Conservation (phyloP, 2,113 vertebrate genomes). For the Jacana jacana region DNA sequence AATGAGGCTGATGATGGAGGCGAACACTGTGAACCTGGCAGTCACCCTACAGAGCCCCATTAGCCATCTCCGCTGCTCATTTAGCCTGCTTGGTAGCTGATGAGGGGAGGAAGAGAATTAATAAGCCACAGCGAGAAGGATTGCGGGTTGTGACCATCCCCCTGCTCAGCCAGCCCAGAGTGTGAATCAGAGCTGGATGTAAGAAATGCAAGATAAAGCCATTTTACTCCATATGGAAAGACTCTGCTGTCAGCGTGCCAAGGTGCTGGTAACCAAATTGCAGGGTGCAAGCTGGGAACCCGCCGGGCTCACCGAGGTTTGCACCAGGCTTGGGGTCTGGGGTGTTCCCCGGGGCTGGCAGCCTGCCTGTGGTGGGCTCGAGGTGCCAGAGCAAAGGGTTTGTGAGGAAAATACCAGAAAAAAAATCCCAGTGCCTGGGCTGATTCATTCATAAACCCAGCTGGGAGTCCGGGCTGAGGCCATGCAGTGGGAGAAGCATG, state of each 20-base stretch:
- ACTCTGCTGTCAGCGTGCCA: neutral
- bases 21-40: neutral
- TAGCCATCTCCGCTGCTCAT: neutral
- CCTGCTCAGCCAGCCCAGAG: neutral
- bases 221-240: neutral
- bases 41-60: neutral
- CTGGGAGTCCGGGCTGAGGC: neutral
- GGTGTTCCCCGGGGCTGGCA: neutral
- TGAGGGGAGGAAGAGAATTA: neutral
- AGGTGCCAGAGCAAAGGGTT: neutral
- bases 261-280: neutral
- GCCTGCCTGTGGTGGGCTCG: rapidly evolving
- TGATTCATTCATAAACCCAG: neutral
- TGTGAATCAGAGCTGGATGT: neutral
- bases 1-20: neutral
- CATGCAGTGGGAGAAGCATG: neutral
- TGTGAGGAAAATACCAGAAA: neutral
- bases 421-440: neutral
- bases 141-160: neutral
- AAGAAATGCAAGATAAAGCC: neutral
- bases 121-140: neutral
- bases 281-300: neutral
- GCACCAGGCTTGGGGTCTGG: rapidly evolving
- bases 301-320: rapidly evolving
- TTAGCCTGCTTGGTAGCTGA: neutral